Conservation (phyloP, 2,888 invertebrate genomes). For the Drosophila infuscata region DNA sequence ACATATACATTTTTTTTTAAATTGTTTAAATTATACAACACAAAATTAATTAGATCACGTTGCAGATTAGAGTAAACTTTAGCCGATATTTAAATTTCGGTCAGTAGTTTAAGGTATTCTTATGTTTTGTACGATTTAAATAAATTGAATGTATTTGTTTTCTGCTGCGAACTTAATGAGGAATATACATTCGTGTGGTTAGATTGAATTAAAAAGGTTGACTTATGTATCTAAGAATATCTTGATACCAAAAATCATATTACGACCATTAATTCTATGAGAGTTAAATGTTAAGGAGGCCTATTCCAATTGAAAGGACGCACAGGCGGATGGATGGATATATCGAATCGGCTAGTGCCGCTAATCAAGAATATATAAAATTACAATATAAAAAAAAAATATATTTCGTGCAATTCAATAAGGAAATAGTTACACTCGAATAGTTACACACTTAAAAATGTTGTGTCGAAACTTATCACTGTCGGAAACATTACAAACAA, state of each 20-base stretch:
- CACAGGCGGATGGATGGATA: not conserved
- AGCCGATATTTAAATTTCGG: not conserved
- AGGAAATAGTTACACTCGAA: not conserved
- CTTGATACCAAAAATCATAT: not conserved
- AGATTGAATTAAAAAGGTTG: not conserved
- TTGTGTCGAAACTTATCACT: no score
- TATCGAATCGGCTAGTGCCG: not conserved
- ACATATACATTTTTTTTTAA: accelerated
- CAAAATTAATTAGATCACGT: not conserved
- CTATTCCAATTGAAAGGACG: not conserved
- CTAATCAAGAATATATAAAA: not conserved
- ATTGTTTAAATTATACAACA: not conserved
- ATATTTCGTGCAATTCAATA: not conserved
- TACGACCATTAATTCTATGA: not conserved
- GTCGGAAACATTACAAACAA: no score
- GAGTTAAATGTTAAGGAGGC: not conserved
- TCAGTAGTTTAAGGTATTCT: not conserved
- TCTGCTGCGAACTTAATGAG: not conserved
- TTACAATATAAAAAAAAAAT: not conserved
- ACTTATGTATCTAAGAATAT: not conserved
- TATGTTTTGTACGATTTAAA: not conserved
- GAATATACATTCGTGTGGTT: not conserved
- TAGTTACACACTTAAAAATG: no score
- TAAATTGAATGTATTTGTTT: not conserved
- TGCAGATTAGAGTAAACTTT: not conserved